Conservation (phyloP, 2,888 invertebrate species). For the Drosophila robusta region DNA sequence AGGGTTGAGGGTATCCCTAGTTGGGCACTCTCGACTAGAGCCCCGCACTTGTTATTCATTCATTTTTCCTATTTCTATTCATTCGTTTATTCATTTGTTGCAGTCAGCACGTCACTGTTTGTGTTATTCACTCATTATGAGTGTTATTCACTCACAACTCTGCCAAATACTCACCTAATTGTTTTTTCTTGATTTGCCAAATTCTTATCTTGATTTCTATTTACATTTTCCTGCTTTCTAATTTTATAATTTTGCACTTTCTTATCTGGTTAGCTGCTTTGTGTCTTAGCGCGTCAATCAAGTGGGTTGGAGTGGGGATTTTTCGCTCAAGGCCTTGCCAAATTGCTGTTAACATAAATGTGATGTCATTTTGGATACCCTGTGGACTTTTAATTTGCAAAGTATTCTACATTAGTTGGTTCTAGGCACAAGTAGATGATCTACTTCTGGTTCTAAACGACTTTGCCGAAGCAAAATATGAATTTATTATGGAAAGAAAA, state of each 20-base stretch:
- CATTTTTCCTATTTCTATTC: too few species aligned
- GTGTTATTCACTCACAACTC: constrained; percentile 13
- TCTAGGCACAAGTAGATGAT: too few species aligned
- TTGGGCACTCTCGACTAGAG: too few species aligned
- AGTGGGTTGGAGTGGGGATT: constrained; percentile 6
- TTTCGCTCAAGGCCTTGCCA: constrained; percentile 26
- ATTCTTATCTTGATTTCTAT: constrained; percentile 30
- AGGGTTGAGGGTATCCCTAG: too few species aligned
- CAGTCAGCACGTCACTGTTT: not conserved
- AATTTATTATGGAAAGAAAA: too few species aligned
- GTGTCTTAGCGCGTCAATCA: constrained; percentile 40
- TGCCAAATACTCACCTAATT: not conserved
- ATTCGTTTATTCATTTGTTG: not conserved
- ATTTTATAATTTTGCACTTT: constrained; percentile 4
- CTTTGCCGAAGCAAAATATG: too few species aligned
- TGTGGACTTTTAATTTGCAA: not conserved
- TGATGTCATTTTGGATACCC: constrained; percentile 25
- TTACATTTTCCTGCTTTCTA: constrained; percentile 31
- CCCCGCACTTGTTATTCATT: too few species aligned
- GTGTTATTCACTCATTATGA: constrained; percentile 2
- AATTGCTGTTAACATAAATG: constrained; percentile 18
- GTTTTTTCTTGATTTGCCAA: not conserved
- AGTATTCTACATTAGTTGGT: too few species aligned
- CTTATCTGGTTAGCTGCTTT: constrained; percentile 25
- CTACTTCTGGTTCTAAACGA: too few species aligned